These are phyloP conservation scores for Ectemnius cavifrons DNA, from an alignment of 2,888 invertebrate genomes.

Conservation along the genomic window DNA sequence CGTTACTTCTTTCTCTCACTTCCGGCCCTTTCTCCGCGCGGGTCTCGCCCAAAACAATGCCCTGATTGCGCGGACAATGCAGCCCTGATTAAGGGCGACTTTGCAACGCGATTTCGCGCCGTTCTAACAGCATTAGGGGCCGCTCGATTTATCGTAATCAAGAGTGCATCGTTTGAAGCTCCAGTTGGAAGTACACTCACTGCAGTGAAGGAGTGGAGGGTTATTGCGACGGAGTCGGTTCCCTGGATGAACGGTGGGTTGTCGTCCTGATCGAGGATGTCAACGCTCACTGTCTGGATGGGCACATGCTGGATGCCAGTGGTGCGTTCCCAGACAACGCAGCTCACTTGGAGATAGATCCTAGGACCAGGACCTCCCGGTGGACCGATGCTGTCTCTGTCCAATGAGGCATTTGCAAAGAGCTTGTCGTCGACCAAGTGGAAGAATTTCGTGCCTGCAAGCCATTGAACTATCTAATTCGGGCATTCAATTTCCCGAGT, in stretches of 20 bases:
- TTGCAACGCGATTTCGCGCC: constrained; percentile 10
- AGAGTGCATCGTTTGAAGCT: background rate
- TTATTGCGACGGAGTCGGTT: constrained; percentile 68
- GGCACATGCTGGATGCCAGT: constrained; percentile 72
- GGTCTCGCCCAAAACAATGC: constrained; percentile 61
- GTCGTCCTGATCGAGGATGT: constrained; percentile 79
- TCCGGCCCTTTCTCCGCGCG: constrained; percentile 37
- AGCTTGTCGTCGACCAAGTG: constrained; percentile 75
- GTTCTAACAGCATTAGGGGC: background rate
- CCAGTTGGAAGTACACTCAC: constrained; percentile 55
- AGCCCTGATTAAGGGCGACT: constrained; percentile 60
- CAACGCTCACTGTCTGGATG: constrained; percentile 75
- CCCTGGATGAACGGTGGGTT: constrained; percentile 77
- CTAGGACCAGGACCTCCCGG: constrained; percentile 74
- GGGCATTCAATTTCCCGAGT: no score
- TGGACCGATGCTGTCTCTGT: constrained; percentile 76
- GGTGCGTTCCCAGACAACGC: constrained; percentile 76
- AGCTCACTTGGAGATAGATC: constrained; percentile 74
- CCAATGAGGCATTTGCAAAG: constrained; percentile 76
- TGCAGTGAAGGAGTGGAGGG: constrained; percentile 69
- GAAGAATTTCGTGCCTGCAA: constrained; percentile 75
- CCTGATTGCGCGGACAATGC: constrained; percentile 66
- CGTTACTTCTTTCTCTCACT: constrained; percentile 37
- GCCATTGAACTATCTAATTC: background rate
- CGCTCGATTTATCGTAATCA: background rate